A percentile compares a stretch with the other conserved stretches of the same genome.
Conservation (phyloP, 2,888 invertebrate genomes). For the Drosophila parthenogenetica region DNA sequence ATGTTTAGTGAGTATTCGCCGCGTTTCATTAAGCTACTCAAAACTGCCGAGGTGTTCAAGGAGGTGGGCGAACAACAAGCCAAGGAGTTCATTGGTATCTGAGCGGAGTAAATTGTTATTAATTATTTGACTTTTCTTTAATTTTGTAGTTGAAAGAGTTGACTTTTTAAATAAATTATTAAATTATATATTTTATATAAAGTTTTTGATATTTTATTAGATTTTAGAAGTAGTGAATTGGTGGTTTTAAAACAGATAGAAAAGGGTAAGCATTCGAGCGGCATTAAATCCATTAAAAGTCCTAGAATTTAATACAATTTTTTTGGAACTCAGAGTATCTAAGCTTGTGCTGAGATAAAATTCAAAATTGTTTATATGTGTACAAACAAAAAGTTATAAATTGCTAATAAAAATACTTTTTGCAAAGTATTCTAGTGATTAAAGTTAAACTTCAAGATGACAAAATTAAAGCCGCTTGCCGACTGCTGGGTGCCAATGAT, state of each 20-base stretch:
- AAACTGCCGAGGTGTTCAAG: slow-evolving; percentile 72
- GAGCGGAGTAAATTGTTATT: neutral
- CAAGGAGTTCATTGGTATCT: slow-evolving; percentile 43
- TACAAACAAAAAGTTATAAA: neutral
- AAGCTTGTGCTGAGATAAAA: slow-evolving; percentile 9
- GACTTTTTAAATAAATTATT: neutral
- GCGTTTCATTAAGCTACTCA: slow-evolving; percentile 75
- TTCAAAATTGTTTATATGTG: slow-evolving; percentile 28
- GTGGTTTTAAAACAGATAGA: too few species aligned
- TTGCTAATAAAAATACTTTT: neutral
- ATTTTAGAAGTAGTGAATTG: too few species aligned
- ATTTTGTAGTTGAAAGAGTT: neutral
- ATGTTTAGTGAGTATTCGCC: slow-evolving; percentile 56
- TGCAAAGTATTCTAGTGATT: neutral
- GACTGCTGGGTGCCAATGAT: slow-evolving; percentile 21
- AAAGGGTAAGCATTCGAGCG: too few species aligned
- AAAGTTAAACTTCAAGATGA: neutral
- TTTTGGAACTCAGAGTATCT: neutral
- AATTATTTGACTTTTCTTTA: slow-evolving; percentile 1
- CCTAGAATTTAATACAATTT: too few species aligned
- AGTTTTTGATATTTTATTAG: neutral
- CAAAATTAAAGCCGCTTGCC: slow-evolving; percentile 21
- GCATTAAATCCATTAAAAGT: too few species aligned
- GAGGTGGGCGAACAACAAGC: slow-evolving; percentile 55
- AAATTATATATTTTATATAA: neutral